Base-by-base conservation (phyloP, 2,888 invertebrate species). In the Rhodophaea formosa region DNA sequence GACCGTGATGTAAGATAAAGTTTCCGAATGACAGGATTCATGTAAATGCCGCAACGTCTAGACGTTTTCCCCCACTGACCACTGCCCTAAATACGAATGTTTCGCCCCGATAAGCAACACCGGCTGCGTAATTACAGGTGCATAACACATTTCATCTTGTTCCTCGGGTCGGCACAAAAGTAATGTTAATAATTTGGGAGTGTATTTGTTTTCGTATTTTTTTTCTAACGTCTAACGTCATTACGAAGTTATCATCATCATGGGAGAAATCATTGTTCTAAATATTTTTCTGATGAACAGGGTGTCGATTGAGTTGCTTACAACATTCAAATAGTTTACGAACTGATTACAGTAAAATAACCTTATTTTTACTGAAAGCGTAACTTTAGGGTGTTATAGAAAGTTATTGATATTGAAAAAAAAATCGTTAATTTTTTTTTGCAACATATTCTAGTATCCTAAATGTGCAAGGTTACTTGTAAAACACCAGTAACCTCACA, bases 161-260 rank as follows among this genome's bases (percentile, higher is more conserved):
- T 47, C 30, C 47, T 51, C 17, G 51, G 35, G 51, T 51, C 35
- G 8, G 35, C 17, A 17, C 51, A 35, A 35, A 35, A 3, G 12
- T 35, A 39, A 23, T 15, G 30, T 49, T n/a, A 63, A 58, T 60
- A 63, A 62, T 56, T 59, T 51, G 43, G 51, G 35, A 16, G 10
- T 16, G 15, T 32, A 32, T 30, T 51, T 15, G 15, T 49, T 17
- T 53, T 17, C 42, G 17, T 53, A n/a, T 53, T 39, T 23, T 10
- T 35, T 43, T 39, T n/a, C 14, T 15, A 3, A 3, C 23, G 23
- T 32, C 3, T 29, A 12, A 30, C 8, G 3, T 15, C 23, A n/a
- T 29, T 47, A 1, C 2, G 12, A 17, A 12, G 2, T 23, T 23
- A 23, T 23, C 23, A 23, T 23, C 23, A 23, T 23, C 23, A 23